Conservation (phyloP, 2,888 invertebrate species). For the Luperina nickerlii region DNA sequence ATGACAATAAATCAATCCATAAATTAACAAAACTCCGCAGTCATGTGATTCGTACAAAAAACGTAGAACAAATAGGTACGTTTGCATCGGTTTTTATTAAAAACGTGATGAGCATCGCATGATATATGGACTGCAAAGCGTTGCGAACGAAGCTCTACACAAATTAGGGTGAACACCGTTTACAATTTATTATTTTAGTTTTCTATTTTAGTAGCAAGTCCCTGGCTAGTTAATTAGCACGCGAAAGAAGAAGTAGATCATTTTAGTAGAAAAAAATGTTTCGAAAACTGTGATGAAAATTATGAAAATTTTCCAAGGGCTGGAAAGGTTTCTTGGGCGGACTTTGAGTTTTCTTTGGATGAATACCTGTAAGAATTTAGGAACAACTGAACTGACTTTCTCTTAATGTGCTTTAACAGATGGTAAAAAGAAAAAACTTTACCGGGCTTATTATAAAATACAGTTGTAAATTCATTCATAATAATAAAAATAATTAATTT, state of each 20-base stretch:
- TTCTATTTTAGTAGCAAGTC: neutral
- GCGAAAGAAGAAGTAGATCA: neutral
- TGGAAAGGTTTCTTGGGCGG: no score
- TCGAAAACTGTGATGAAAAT: neutral
- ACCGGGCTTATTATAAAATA: neutral
- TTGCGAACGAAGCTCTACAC: conserved; percentile 63
- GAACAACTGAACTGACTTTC: neutral
- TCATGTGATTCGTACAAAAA: conserved; percentile 36
- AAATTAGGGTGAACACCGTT: conserved; percentile 56
- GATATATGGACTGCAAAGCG: conserved; percentile 80
- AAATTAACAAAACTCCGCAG: conserved; percentile 36
- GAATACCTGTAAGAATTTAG: neutral
- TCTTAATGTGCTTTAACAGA: neutral
- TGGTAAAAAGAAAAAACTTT: neutral
- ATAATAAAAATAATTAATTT: neutral
- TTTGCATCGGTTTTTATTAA: conserved; percentile 82
- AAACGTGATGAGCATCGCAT: conserved; percentile 86
- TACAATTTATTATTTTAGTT: conserved; percentile 28
- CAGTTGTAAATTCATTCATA: neutral
- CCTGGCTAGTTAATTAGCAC: neutral
- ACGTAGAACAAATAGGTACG: conserved; percentile 56
- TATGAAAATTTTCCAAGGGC: neutral
- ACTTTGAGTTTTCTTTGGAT: neutral
- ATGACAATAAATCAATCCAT: conserved; percentile 22
- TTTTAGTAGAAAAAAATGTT: neutral